Conservation (phyloP, 2,888 invertebrate genomes). For the Sminthurides aquaticus region DNA sequence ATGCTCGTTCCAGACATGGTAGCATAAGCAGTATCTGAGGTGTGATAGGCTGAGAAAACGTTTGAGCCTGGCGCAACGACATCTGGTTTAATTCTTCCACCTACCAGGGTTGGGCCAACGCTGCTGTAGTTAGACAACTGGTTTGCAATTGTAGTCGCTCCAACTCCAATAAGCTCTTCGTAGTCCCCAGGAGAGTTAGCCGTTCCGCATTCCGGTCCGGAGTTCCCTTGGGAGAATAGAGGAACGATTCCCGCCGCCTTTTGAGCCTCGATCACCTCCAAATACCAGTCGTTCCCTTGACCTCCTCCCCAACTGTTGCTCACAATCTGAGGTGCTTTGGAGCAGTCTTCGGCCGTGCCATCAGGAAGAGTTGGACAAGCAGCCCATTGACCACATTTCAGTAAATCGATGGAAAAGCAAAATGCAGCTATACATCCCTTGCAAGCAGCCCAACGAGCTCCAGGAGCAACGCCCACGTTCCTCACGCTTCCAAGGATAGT, state of each 20-base stretch:
- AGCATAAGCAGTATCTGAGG: no score
- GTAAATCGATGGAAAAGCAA: no score
- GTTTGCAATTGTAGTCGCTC: background rate
- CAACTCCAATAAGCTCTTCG: conserved; percentile 1
- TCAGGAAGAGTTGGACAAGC: background rate
- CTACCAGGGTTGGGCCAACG: background rate
- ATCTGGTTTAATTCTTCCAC: background rate
- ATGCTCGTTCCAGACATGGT: no score
- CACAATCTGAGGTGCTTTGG: background rate
- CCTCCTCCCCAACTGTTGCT: conserved; percentile 9
- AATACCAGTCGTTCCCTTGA: background rate
- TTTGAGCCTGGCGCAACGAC: no score
- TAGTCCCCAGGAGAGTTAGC: conserved; percentile 3
- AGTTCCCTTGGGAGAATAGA: conserved; percentile 6
- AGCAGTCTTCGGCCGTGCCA: background rate
- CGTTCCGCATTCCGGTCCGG: conserved; percentile 1
- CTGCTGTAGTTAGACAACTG: background rate
- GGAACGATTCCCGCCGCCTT: background rate
- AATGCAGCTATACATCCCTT: no score
- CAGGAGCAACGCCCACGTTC: no score
- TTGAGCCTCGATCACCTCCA: background rate
- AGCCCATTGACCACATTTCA: conserved; percentile 2
- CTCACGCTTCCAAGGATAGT: no score
- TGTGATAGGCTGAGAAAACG: no score
- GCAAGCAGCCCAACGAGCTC: no score